These are phyloP conservation scores for Thysanoteuthis rhombus DNA, from an alignment of 2,888 invertebrate species.

Conservation along the genomic window DNA sequence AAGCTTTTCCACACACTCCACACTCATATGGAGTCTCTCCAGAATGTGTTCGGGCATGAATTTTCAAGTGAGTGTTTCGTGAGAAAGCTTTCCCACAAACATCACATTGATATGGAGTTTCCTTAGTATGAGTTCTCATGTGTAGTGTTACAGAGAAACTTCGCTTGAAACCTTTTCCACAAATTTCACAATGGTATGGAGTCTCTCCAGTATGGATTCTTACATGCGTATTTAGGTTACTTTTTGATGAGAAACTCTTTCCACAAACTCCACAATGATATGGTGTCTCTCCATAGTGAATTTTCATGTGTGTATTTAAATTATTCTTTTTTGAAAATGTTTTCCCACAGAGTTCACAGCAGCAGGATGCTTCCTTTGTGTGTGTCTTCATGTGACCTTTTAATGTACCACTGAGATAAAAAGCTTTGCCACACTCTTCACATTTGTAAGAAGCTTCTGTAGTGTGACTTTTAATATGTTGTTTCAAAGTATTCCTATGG, in stretches of 20 bases:
- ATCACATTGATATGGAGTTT: constrained; percentile 20
- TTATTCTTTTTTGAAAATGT: constrained; percentile 19
- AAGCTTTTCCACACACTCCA: constrained; percentile 18
- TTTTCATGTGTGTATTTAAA: neutral
- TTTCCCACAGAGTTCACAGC: constrained; percentile 25
- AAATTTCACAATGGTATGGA: constrained; percentile 17
- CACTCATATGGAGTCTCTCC: constrained; percentile 1
- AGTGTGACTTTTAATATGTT: constrained; percentile 13
- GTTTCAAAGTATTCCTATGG: neutral
- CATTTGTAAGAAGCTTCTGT: constrained; percentile 13
- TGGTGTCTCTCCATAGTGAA: constrained; percentile 23
- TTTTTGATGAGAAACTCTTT: neutral
- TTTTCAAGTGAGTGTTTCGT: neutral
- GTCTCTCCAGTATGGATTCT: neutral
- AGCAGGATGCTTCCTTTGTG: neutral
- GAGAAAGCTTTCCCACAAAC: constrained; percentile 18
- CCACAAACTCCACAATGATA: constrained; percentile 15
- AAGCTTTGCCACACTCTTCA: constrained; percentile 18
- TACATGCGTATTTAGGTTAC: neutral
- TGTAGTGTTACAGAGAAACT: neutral
- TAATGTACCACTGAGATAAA: neutral
- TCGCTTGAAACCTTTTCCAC: neutral
- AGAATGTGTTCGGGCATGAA: neutral
- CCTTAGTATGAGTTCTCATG: neutral
- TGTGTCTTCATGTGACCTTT: neutral